Evolutionary conservation across 2,888 invertebrate species (phyloP).

Genomic region (Automeris io): DNA sequence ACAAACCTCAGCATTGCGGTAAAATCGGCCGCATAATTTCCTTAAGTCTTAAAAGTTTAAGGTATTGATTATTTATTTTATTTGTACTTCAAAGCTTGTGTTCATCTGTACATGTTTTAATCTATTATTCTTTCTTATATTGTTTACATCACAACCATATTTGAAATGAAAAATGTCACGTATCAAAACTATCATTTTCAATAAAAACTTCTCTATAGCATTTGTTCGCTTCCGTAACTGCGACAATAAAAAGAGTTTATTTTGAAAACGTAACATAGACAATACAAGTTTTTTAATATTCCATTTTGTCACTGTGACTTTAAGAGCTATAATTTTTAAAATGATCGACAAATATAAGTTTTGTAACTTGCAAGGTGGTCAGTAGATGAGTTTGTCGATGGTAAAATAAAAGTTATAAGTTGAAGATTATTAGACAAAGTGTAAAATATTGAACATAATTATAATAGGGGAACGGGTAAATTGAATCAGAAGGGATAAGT

Average conservation of each 20-base stretch:
- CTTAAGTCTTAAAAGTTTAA: constrained; percentile 1
- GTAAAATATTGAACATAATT: not conserved
- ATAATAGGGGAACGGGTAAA: constrained; percentile 3
- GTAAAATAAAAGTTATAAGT: not conserved
- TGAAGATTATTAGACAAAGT: not conserved
- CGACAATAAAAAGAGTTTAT: constrained; percentile 3
- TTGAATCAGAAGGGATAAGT: constrained; percentile 5
- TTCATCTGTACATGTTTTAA: too few relatives aligned
- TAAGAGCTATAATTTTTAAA: not conserved
- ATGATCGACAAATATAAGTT: not conserved
- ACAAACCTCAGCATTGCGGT: constrained; percentile 22
- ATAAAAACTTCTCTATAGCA: constrained; percentile 3
- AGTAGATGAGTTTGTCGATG: not conserved
- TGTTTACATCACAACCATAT: too few relatives aligned
- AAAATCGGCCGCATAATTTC: constrained; percentile 4
- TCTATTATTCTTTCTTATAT: too few relatives aligned
- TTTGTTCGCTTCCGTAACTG: not conserved
- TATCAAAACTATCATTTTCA: constrained; percentile 2
- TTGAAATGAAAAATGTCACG: too few relatives aligned
- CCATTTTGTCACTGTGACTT: not conserved
- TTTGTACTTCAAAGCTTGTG: too few relatives aligned
- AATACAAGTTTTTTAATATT: not conserved
- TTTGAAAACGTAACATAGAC: not conserved
- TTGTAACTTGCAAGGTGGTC: not conserved
- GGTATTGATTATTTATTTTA: too few relatives aligned